Percentiles rank a stretch among this genome's conserved stretches.
phyloP scores from a whole-genome alignment of 2,797 vertebrate genomes.

The Artibeus lituratus region DNA sequence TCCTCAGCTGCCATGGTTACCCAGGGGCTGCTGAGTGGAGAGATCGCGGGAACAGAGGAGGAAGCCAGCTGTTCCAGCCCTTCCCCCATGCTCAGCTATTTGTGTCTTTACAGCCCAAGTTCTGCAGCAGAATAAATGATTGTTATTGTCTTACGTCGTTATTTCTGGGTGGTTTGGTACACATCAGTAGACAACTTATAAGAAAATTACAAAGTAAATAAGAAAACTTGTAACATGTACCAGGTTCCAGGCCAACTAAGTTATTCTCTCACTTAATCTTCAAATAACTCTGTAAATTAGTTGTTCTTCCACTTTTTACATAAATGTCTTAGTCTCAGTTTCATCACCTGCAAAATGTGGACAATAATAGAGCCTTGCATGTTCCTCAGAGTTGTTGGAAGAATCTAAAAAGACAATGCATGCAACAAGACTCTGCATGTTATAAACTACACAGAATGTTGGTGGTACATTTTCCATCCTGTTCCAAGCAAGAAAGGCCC shows the following conservation, averaged over 20 bases:
- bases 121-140: not conserved
- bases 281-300: not conserved
- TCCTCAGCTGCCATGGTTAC: not conserved
- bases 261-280: not conserved
- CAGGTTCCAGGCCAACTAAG: not conserved
- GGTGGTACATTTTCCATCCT: not conserved
- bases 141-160: not conserved
- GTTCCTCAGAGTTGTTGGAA: not conserved
- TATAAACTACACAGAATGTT: not conserved
- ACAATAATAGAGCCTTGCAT: not conserved
- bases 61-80: not conserved
- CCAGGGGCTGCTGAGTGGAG: not conserved
- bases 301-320: not conserved
- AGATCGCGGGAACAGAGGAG: slow-evolving; percentile 1
- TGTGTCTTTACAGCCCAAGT: not conserved
- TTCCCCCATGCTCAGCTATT: not conserved
- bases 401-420: not conserved
- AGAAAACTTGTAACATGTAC: not conserved
- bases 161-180: not conserved
- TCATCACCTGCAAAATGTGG: not conserved
- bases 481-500: not conserved
- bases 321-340: slow-evolving; percentile 5
- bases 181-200: not conserved
- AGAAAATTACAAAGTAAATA: not conserved
- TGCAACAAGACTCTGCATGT: not conserved